Base-by-base conservation (phyloP, 2,888 invertebrate species). In the Aporophyla nigra region DNA sequence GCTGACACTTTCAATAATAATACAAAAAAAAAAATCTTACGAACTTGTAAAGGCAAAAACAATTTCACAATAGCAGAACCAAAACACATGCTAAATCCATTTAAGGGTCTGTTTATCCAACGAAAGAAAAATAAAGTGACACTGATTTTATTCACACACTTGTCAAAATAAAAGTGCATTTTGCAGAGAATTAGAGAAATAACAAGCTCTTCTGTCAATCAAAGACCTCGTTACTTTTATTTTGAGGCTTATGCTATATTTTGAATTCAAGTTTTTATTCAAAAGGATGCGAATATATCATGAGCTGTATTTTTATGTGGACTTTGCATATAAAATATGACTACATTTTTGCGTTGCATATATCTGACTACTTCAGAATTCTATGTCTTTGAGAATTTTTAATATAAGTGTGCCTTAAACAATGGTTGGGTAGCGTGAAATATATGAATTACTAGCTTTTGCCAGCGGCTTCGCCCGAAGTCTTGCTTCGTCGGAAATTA, bases 181-280 rank as follows among this genome's bases (percentile, higher is more conserved):
- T 68, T 71, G 75, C 54, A 83, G 81, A 84, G 88, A 87, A 90
- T 92, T 89, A 90, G 84, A 90, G 84, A 90, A 91, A 89, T 93
- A 93, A 93, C 93, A 91, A 93, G 93, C 90, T 71, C 83, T 74
- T 67, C 88, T 92, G 93, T 92, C 93, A 93, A 90, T 93, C 91
- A 91, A 78, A 82, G 68, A 71, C 40, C 62, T 87, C 86, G 87
- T 89, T 89, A 88, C 78, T 88, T 87, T 87, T 87, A 85, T 88
- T 87, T 83, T 63, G 73, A 80, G 80, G 71, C 79, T 84, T 86
- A 77, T 84, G 77, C 77, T 71, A 81, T 83, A 83, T 86, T 88
- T 81, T 76, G 73, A 85, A 86, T 77, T 71, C 82, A 83, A 80
- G 76, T 86, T 88, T 87, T 83, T 83, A 82, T 85, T 83, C 72